Evolutionary conservation across 1,140 invertebrate genomes (phyloP).

Genomic region (Heliothis virescens): DNA sequence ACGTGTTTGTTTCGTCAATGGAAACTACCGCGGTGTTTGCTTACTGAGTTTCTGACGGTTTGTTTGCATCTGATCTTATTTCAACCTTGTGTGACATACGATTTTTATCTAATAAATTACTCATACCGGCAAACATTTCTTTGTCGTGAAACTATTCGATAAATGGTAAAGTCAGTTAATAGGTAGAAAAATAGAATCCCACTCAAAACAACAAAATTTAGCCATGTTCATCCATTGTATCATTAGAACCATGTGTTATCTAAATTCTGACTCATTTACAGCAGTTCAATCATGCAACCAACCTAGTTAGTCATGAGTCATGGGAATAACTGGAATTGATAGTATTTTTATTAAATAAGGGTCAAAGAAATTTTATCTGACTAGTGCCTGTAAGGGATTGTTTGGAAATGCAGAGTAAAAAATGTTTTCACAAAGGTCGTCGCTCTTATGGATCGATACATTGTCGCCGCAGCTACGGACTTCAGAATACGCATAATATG

Average conservation of each 20-base stretch:
- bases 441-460: conserved; percentile 49
- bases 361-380: neutral
- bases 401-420: conserved; percentile 11
- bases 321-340: neutral
- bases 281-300: conserved; percentile 7
- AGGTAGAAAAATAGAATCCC: too few species aligned
- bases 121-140: neutral
- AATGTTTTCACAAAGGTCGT: conserved; percentile 40
- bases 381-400: neutral
- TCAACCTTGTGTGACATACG: neutral
- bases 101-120: conserved; percentile 29
- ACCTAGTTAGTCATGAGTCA: neutral
- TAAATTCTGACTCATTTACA: conserved; percentile 3
- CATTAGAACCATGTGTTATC: conserved; percentile 13
- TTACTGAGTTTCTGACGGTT: conserved; percentile 23
- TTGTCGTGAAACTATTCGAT: neutral
- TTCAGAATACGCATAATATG: conserved; percentile 40
- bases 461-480: conserved; percentile 29
- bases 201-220: too few species aligned
- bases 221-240: conserved; percentile 1
- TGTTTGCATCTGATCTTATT: conserved; percentile 24
- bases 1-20: conserved; percentile 20
- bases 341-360: neutral
- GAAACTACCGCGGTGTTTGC: conserved; percentile 21
- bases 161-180: neutral